Evolutionary conservation across 2,888 invertebrate genomes (phyloP), one percentile per base, ranked within the genome.

Genomic region (Hanleya hanleyi): DNA sequence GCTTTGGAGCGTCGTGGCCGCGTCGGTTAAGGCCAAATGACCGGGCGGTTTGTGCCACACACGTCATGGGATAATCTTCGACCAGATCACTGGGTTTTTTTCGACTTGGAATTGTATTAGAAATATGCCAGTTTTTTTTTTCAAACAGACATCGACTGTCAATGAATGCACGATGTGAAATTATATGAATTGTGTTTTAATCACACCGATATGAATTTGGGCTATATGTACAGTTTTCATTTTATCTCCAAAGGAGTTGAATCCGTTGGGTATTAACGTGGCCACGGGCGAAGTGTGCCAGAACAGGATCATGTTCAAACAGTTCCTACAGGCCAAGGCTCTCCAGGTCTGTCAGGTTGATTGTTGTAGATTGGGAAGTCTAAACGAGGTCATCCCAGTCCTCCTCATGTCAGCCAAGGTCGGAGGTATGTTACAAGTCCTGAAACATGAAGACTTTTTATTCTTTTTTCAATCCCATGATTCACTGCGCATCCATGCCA

Each of bases 251-350:
- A 72, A 92, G 92, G 92, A 91, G 1, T 81, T 92, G 75, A 84
- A 94, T 80, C 94, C 95, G 0, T 92, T 93, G 64, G 94, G 94
- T 4, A 95, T 97, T 78, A 94, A 94, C 4, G 95, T 97, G 41
- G 97, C 96, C 0, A 95, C 95, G 0, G 97, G 96, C 0, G 96
- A 97, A 91, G 95, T 95, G 94, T 96, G 96, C 88, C 94, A 95
- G 22, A 97, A 97, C 92, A 92, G 96, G 69, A 94, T 97, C 0
- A 94, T 97, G 92, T 97, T 97, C 92, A 97, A 97, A 86, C 96
- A 88, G 79, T 94, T 96, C 85, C 89, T 97, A 33, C 95, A 95
- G 90, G 92, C 94, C 18, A 93, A 93, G 33, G 96, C 94, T 0
- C 92, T 96, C 90, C 94, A 96, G 88, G 96, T 92, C 91, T 96